Percentiles rank a stretch among this genome's conserved stretches.
Conservation (phyloP, 2,113 vertebrate genomes). For the Nothocercus julius region DNA sequence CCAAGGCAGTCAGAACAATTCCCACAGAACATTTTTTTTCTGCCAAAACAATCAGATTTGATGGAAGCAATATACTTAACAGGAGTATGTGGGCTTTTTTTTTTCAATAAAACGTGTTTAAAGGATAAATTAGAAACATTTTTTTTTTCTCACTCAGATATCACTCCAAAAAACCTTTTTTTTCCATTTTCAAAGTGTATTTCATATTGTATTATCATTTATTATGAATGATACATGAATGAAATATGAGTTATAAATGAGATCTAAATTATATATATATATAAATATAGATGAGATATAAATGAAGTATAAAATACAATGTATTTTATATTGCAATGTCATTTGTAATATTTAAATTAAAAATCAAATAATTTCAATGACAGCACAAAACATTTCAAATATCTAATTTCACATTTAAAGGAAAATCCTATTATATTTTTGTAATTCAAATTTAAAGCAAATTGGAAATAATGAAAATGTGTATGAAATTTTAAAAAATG, state of each 20-base stretch:
- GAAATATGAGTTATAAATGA: slow-evolving; percentile 21
- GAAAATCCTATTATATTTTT: not conserved
- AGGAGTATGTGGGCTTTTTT: not conserved
- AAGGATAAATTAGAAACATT: not conserved
- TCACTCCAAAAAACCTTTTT: not conserved
- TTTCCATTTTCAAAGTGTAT: not conserved
- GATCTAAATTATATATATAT: not conserved
- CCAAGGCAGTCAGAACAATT: fast-evolving
- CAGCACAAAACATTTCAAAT: not conserved
- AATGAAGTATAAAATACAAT: not conserved
- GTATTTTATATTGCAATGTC: not conserved
- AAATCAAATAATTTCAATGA: not conserved
- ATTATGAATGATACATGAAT: slow-evolving; percentile 24
- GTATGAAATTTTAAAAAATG: not conserved
- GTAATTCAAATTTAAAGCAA: not conserved
- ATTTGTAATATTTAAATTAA: not conserved
- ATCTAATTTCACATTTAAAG: not conserved
- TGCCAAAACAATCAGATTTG: not conserved
- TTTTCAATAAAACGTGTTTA: not conserved
- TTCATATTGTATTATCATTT: not conserved
- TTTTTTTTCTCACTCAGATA: not conserved
- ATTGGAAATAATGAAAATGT: not conserved
- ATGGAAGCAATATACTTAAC: not conserved
- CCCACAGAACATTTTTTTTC: fast-evolving
- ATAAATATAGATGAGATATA: slow-evolving; percentile 31